Evolutionary conservation across 2,113 vertebrate genomes (phyloP).

Genomic region (Scatophagus argus): DNA sequence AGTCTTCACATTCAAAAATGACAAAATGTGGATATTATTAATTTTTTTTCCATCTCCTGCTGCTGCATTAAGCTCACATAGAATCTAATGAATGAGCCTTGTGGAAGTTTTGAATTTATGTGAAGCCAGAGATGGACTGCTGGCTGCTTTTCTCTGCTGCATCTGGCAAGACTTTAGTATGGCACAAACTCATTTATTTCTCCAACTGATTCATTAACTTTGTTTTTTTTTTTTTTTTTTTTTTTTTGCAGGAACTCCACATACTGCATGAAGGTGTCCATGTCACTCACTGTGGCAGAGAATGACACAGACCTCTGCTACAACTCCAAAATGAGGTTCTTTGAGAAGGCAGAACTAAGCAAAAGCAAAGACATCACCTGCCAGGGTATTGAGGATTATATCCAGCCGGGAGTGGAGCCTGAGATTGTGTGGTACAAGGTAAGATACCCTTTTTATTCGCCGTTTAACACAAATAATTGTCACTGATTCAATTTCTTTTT

Average conservation of each 20-base stretch:
- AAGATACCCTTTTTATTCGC: conserved; percentile 50
- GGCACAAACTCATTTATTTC: not conserved
- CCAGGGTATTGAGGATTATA: conserved; percentile 94
- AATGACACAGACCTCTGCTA: conserved; percentile 98
- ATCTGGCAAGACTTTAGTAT: not conserved
- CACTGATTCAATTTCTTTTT: not conserved
- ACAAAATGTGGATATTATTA: conserved; percentile 3
- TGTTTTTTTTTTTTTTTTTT: conserved; percentile 76
- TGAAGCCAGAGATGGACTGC: conserved; percentile 13
- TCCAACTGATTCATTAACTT: conserved; percentile 6
- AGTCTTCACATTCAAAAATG: not conserved
- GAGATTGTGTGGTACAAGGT: conserved; percentile 98
- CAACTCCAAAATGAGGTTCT: conserved; percentile 98
- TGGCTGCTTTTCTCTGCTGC: conserved; percentile 13
- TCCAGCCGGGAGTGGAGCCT: conserved; percentile 90
- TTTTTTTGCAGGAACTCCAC: conserved; percentile 94
- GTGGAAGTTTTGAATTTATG: conserved; percentile 23
- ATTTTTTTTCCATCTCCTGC: conserved; percentile 5
- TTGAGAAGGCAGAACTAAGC: conserved; percentile 97
- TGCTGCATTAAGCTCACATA: conserved; percentile 18
- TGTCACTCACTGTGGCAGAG: conserved; percentile 95
- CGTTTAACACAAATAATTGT: not conserved
- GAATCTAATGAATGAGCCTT: conserved; percentile 34
- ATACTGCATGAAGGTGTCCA: conserved; percentile 99
- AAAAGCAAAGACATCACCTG: conserved; percentile 98